Conservation (phyloP, 2,797 vertebrate genomes). For the Channa striata region DNA sequence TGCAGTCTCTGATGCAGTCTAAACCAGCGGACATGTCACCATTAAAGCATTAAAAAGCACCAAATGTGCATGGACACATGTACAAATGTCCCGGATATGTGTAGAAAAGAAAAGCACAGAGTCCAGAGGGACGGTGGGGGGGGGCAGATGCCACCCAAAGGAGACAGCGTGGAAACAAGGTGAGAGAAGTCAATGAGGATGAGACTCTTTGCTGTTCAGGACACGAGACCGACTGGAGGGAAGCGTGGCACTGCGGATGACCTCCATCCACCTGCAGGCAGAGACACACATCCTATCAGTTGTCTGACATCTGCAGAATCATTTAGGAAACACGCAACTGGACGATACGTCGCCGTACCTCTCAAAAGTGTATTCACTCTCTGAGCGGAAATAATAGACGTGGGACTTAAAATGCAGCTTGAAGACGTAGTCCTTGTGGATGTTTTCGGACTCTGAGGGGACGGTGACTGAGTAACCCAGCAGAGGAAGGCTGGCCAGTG, state of each 20-base stretch:
- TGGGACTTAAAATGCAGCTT: conserved; percentile 99
- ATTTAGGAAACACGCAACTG: not conserved
- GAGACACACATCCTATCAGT: conserved; percentile 6
- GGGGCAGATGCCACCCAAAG: conserved; percentile 46
- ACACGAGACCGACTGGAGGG: conserved; percentile 85
- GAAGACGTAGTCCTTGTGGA: conserved; percentile 99
- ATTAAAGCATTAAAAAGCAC: conserved; percentile 86
- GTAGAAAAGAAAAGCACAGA: conserved; percentile 71
- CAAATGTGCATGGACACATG: conserved; percentile 81
- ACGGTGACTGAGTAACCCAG: conserved; percentile 96
- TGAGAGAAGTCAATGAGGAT: conserved; percentile 83
- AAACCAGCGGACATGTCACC: conserved; percentile 85
- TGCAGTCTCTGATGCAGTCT: conserved; percentile 85
- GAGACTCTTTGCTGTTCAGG: conserved; percentile 90
- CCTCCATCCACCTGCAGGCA: conserved; percentile 94
- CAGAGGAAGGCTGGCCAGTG: conserved; percentile 96
- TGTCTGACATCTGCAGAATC: not conserved
- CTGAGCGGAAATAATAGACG: conserved; percentile 97
- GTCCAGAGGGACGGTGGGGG: conserved; percentile 35
- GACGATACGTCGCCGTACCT: conserved; percentile 79
- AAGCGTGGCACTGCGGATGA: conserved; percentile 95
- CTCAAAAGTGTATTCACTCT: conserved; percentile 97
- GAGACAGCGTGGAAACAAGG: conserved; percentile 30
- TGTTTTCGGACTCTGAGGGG: conserved; percentile 94
- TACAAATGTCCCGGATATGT: conserved; percentile 79